Base-by-base conservation (phyloP, 1,140 invertebrate species). In the Oryctes rhinoceros region DNA sequence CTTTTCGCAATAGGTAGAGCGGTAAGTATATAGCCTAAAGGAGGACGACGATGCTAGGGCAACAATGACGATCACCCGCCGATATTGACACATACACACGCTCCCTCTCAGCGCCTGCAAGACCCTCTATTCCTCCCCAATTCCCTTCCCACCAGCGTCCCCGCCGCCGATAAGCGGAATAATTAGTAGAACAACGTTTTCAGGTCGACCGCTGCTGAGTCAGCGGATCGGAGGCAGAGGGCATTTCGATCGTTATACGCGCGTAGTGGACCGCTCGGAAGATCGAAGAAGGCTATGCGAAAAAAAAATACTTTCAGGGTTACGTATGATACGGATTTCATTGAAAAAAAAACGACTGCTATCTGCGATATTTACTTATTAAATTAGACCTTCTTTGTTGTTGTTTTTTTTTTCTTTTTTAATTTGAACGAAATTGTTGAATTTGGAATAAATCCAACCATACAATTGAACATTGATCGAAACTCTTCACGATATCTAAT, bases 151-250 rank as follows among this genome's bases (percentile, higher is more conserved):
- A 15, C 3, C 65, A 30, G 11, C 65, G n/a, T 24, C 18, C 18
- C 62, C n/a, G n/a, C 20, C 65, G 20, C 20, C 65, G 65, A 71
- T 71, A 71, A 71, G 65, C 65, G 65, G 53, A 71, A 71, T 71
- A 71, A 71, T 71, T 71, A 71, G 65, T 71, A 37, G 65, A 71
- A 71, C 65, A 71, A 71, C 65, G 65, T 71, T 71, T 71, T 71
- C n/a, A 71, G 65, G 65, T 71, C 65, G 65, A 71, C 65, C 65
- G 65, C 65, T 20, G 65, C 65, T 71, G 65, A 71, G 65, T 71
- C 65, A 71, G 65, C 65, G 24, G 65, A 71, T 24, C 20, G 65
- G 7, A 37, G n/a, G 65, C 7, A 24, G n/a, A 11, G 15, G 53
- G 53, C 15, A 59, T 18, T 15, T 59, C 53, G 65, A 71, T 71